Evolutionary conservation across 2,888 invertebrate species (phyloP).

Genomic region (Steinernema carpocapsae): DNA sequence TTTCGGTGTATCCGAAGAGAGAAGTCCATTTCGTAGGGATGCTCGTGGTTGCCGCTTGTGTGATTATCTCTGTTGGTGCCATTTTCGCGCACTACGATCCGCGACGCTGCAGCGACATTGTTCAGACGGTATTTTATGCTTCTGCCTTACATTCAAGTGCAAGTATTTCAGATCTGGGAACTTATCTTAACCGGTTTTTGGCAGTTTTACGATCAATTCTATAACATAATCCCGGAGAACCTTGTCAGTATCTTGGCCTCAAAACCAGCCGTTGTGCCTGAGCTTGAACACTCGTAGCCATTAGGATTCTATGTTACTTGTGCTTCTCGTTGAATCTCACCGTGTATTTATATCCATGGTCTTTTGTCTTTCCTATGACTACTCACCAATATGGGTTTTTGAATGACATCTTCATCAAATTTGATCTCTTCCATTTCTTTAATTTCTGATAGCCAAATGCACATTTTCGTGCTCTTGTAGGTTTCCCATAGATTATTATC

Average conservation of each 20-base stretch:
- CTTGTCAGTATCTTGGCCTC: slow-evolving; percentile 60
- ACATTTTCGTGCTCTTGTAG: slow-evolving; percentile 33
- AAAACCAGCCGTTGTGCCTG: slow-evolving; percentile 48
- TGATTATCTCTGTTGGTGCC: slow-evolving; percentile 86
- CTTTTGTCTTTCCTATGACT: neutral
- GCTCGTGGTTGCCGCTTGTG: slow-evolving; percentile 73
- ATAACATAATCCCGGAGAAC: slow-evolving; percentile 61
- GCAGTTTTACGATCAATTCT: slow-evolving; percentile 37
- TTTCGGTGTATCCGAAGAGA: slow-evolving; percentile 89
- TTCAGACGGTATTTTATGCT: slow-evolving; percentile 75
- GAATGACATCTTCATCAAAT: neutral
- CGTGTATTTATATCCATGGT: neutral
- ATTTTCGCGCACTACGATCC: slow-evolving; percentile 89
- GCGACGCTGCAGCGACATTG: slow-evolving; percentile 83
- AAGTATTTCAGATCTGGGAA: slow-evolving; percentile 38
- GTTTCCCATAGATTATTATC: no score
- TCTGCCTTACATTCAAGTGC: no score
- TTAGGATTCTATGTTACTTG: neutral
- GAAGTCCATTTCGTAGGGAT: slow-evolving; percentile 88
- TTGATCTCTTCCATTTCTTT: slow-evolving; percentile 22
- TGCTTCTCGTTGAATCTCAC: no score
- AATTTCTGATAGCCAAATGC: neutral
- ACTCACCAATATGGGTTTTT: slow-evolving; percentile 15
- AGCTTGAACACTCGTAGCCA: neutral
- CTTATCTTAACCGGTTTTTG: neutral